These are phyloP conservation scores for Melieria omissa DNA, from an alignment of 2,888 invertebrate species.

Conservation along the genomic window DNA sequence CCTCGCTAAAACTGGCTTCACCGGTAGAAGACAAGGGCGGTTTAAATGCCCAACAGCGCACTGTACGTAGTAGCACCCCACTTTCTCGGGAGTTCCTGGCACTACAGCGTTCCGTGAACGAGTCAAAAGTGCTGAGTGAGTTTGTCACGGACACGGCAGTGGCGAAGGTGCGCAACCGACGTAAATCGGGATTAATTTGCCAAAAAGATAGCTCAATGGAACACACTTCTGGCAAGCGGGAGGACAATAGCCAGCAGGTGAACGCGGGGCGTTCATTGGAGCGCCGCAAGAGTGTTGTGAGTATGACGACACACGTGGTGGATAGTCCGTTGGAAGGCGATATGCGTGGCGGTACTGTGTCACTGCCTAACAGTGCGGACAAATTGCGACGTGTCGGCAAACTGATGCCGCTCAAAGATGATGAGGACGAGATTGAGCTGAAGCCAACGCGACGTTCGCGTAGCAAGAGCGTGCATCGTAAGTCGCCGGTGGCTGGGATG, in stretches of 20 bases:
- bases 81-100: slow-evolving; percentile 73
- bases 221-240: slow-evolving; percentile 22
- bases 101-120: slow-evolving; percentile 75
- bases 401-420: slow-evolving; percentile 48
- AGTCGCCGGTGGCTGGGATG: slow-evolving; percentile 21
- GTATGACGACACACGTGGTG: not conserved
- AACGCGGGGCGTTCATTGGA: slow-evolving; percentile 6
- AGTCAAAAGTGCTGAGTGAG: slow-evolving; percentile 75
- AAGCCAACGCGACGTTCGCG: slow-evolving; percentile 50
- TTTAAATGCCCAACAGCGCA: slow-evolving; percentile 9
- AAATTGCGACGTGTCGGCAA: slow-evolving; percentile 30
- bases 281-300: not conserved
- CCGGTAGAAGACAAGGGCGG: not conserved
- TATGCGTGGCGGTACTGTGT: not conserved
- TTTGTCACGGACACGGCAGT: slow-evolving; percentile 69
- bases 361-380: slow-evolving; percentile 13
- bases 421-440: slow-evolving; percentile 25
- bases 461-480: slow-evolving; percentile 57
- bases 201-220: slow-evolving; percentile 13
- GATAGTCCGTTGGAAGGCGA: not conserved
- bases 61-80: slow-evolving; percentile 49
- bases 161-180: slow-evolving; percentile 61
- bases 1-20: not conserved
- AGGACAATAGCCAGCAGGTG: slow-evolving; percentile 16
- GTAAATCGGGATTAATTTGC: slow-evolving; percentile 45